Percentiles rank a stretch among this genome's conserved stretches.
phyloP scores from a whole-genome alignment of 2,888 invertebrate genomes.

The Plagodis dolabraria region DNA sequence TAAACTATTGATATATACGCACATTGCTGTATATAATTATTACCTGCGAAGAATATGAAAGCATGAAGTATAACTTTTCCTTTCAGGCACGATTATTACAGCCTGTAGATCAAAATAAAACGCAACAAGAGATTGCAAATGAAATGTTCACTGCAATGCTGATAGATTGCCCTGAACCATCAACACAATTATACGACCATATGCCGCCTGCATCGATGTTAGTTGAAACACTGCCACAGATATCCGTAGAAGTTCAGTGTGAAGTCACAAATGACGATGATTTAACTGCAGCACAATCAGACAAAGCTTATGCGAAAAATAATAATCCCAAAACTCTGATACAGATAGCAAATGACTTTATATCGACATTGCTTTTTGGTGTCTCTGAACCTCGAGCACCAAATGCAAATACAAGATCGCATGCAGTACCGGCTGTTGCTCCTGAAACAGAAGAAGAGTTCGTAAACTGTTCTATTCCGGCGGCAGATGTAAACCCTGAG shows the following conservation, averaged over 20 bases:
- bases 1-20: background rate
- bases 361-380: background rate
- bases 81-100: conserved; percentile 7
- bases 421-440: background rate
- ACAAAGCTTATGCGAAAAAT: no score
- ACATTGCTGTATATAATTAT: background rate
- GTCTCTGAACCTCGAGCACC: background rate
- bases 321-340: background rate
- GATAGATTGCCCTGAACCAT: background rate
- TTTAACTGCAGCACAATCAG: no score
- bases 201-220: no score
- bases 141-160: background rate
- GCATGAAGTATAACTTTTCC: conserved; percentile 2
- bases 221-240: no score
- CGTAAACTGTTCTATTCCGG: background rate
- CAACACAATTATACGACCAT: no score
- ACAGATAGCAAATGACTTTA: background rate
- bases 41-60: background rate
- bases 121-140: background rate
- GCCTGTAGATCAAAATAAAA: background rate
- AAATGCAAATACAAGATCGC: background rate
- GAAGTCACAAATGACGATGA: no score
- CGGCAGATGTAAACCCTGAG: background rate
- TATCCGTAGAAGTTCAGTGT: no score
- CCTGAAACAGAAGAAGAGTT: background rate